phyloP scores from a whole-genome alignment of 2,888 invertebrate genomes.

The Rhagophthalmus giganteus region DNA sequence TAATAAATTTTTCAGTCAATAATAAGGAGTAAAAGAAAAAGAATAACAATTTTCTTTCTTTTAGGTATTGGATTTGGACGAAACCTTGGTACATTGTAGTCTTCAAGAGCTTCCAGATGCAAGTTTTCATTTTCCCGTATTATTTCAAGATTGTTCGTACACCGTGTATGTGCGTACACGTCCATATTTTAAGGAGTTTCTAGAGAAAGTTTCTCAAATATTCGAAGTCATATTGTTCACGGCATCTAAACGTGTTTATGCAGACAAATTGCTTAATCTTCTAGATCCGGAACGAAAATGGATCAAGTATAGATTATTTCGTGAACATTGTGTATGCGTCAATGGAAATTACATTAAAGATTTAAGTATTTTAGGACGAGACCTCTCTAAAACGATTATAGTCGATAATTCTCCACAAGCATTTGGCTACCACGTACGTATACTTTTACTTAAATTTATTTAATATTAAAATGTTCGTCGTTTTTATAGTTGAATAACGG shows the following conservation, averaged over 20 bases:
- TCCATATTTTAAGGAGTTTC: constrained; percentile 89
- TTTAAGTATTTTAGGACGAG: constrained; percentile 87
- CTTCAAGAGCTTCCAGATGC: constrained; percentile 90
- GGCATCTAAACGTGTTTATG: constrained; percentile 93
- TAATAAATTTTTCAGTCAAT: neutral
- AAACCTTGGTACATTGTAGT: constrained; percentile 94
- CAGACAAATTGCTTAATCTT: constrained; percentile 88
- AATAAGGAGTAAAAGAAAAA: too few relatives aligned
- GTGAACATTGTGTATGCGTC: constrained; percentile 93
- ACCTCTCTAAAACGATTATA: constrained; percentile 84
- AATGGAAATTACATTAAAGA: constrained; percentile 97
- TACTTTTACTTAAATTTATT: too few relatives aligned
- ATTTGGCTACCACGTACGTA: constrained; percentile 81
- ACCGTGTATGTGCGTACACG: constrained; percentile 83
- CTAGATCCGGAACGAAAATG: constrained; percentile 86
- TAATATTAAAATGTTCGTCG: too few relatives aligned
- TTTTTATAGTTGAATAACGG: constrained; percentile 85
- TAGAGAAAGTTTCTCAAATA: constrained; percentile 79
- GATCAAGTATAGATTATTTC: constrained; percentile 90
- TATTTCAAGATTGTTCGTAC: constrained; percentile 89
- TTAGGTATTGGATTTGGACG: constrained; percentile 74
- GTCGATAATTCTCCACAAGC: constrained; percentile 91
- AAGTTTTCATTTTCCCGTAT: constrained; percentile 90
- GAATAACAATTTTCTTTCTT: constrained; percentile 28
- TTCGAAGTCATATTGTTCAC: constrained; percentile 96